A percentile compares a stretch with the other conserved stretches of the same genome.
phyloP scores from a whole-genome alignment of 1,140 invertebrate species.

The Drosophila leontia region DNA sequence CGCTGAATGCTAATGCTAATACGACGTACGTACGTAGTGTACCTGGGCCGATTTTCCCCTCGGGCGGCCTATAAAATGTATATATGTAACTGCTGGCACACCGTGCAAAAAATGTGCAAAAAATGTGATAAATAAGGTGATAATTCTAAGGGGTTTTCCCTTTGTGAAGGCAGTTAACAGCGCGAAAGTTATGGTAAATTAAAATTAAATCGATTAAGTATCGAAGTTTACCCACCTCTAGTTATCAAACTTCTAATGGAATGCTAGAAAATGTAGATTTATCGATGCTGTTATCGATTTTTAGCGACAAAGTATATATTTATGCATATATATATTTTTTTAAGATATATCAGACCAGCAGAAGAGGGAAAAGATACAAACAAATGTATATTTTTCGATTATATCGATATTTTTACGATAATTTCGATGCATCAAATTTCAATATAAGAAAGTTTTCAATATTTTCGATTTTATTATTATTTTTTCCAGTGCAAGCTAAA shows the following conservation, averaged over 20 bases:
- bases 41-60: constrained; percentile 39
- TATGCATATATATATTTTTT: too few species aligned
- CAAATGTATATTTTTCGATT: too few species aligned
- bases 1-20: constrained; percentile 71
- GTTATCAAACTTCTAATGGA: too few species aligned
- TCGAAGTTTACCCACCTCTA: neutral
- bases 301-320: too few species aligned
- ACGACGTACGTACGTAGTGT: constrained; percentile 15
- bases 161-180: neutral
- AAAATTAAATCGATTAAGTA: neutral
- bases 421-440: too few species aligned
- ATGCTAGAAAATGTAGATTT: too few species aligned
- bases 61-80: constrained; percentile 55
- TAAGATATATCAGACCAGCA: too few species aligned
- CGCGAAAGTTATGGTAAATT: neutral
- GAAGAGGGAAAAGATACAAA: too few species aligned
- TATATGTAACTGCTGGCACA: constrained; percentile 5
- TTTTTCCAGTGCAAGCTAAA: constrained; percentile 3
- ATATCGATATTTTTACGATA: too few species aligned
- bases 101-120: constrained; percentile 8
- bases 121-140: neutral
- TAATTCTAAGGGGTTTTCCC: neutral
- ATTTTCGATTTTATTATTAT: neutral
- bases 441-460: too few species aligned
- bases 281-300: too few species aligned